Base-by-base conservation (phyloP, 2,888 invertebrate genomes). In the Phasia obesa region DNA sequence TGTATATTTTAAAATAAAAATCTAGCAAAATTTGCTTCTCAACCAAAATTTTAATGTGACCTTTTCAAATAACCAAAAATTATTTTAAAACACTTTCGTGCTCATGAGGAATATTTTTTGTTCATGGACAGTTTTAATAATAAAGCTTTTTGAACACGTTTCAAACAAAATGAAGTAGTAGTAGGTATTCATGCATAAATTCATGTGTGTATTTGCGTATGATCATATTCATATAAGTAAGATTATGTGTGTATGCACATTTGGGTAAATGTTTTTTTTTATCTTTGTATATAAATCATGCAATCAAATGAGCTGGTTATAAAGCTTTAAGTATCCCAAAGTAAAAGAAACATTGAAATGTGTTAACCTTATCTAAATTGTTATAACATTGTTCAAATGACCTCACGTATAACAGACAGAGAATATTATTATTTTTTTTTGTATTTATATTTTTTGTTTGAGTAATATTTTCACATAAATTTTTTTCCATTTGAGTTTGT, bases 291-390 rank as follows among this genome's bases (percentile, higher is more conserved):
- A 42, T 77, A 38, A 44, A 69, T 73, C 64, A 70, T 74, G 49
- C 57, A 42, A 59, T 64, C 74, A 44, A 35, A 42, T 15, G 42
- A 65, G 11, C 35, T 65, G n/a, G 38, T 9, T 25, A 19, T 23
- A 47, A 47, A 42, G 19, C 55, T 55, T 55, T 35, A 19, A 21
- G 42, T 17, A 81, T 64, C 23, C 4, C 0, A 17, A 44, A 42
- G 64, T 57, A 51, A 70, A 65, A 64, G 67, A 38, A 62, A 35
- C 21, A 59, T 25, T 69, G 70, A 75, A 88, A 88, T 89, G 89
- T 89, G 89, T 88, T 88, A 89, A 89, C 87, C 88, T 88, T 88
- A 89, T 88, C 88, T 89, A 89, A 89, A 89, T 89, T 89, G 89
- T 86, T 88, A 88, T 86, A 88, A 86, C 88, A 89, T 89, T 88